Conservation (phyloP, 1,140 invertebrate genomes). For the Solenopsis invicta region DNA sequence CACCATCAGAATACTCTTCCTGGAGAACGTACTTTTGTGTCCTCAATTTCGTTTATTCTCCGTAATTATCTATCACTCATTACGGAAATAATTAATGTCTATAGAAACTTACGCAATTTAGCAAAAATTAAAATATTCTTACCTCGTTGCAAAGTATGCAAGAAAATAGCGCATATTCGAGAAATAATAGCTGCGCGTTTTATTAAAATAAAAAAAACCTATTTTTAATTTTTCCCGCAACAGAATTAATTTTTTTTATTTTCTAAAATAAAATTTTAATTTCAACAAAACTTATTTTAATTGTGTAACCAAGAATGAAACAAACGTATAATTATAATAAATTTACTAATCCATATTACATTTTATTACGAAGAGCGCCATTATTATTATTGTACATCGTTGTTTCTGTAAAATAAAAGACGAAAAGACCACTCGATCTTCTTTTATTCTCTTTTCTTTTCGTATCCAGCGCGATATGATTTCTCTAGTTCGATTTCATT, state of each 20-base stretch:
- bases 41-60: background rate
- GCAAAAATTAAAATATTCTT: background rate
- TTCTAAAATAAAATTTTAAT: background rate
- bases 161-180: background rate
- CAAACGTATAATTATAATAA: background rate
- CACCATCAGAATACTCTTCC: background rate
- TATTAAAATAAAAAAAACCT: background rate
- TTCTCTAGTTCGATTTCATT: background rate
- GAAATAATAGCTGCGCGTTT: background rate
- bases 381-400: background rate
- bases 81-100: background rate
- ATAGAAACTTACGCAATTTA: background rate
- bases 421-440: background rate
- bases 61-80: background rate
- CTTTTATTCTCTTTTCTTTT: background rate
- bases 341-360: background rate
- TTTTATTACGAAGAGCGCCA: background rate
- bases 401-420: background rate
- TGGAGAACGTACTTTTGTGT: background rate
- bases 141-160: background rate
- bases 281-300: background rate
- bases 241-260: too few relatives aligned
- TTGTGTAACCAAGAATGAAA: background rate
- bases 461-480: background rate
- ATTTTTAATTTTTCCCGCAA: background rate